A percentile compares a stretch with the other conserved stretches of the same genome.
phyloP scores from a whole-genome alignment of 2,888 invertebrate genomes.

The Campaea margaritaria region DNA sequence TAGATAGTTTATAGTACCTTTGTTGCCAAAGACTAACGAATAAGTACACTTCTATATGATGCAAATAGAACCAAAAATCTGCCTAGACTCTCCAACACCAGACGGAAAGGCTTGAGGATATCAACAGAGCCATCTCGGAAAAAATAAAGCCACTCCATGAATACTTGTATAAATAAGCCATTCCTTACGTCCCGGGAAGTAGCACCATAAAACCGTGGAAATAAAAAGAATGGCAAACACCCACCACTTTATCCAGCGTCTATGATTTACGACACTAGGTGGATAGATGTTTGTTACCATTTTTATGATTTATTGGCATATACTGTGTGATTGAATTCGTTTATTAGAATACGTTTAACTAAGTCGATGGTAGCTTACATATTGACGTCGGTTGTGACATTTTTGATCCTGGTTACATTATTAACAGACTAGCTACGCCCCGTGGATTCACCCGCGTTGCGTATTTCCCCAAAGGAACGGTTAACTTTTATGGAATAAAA shows the following conservation, averaged over 20 bases:
- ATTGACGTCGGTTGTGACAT: no score
- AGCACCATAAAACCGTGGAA: constrained; percentile 74
- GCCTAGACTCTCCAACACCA: constrained; percentile 4
- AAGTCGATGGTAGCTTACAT: no score
- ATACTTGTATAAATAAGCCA: constrained; percentile 80
- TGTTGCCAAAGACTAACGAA: no score
- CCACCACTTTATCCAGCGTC: constrained; percentile 64
- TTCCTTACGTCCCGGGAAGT: constrained; percentile 67
- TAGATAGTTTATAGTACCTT: no score
- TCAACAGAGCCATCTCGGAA: constrained; percentile 45
- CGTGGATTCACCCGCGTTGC: no score
- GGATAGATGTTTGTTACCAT: constrained; percentile 65
- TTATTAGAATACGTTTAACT: constrained; percentile 20
- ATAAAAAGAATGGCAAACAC: constrained; percentile 65
- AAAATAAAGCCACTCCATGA: constrained; percentile 66
- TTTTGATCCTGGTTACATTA: no score
- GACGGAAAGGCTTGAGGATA: constrained; percentile 25
- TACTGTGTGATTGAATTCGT: constrained; percentile 31
- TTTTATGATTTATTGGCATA: constrained; percentile 57
- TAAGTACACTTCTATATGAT: not conserved
- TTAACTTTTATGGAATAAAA: no score
- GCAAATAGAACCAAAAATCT: not conserved
- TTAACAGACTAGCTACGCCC: no score
- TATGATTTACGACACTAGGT: constrained; percentile 50
- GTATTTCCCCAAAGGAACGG: no score